phyloP scores from a whole-genome alignment of 2,797 vertebrate genomes.

The Dendrocincla tyrannina region DNA sequence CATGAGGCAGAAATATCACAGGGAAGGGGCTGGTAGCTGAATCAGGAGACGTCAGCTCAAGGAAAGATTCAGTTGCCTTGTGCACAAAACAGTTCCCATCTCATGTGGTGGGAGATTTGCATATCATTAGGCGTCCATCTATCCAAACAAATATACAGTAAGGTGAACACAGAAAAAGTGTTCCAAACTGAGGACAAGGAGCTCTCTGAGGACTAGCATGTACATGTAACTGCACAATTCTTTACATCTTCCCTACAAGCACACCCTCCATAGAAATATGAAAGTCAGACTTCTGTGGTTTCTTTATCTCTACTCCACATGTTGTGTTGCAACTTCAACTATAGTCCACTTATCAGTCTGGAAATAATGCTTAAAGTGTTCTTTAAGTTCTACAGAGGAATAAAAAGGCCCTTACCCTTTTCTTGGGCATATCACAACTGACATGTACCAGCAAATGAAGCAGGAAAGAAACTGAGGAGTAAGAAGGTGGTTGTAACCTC shows the following conservation, averaged over 20 bases:
- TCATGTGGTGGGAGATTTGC: neutral
- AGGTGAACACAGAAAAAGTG: neutral
- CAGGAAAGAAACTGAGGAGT: neutral
- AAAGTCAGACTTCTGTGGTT: neutral
- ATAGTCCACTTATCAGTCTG: neutral
- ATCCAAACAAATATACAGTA: neutral
- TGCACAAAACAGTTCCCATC: neutral
- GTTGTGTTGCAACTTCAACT: neutral
- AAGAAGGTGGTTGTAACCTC: neutral
- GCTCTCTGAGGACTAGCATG: neutral
- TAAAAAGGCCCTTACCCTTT: neutral
- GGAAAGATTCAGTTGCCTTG: neutral
- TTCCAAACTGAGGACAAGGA: neutral
- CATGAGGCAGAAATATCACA: neutral
- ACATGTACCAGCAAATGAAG: neutral
- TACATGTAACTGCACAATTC: neutral
- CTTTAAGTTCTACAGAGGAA: neutral
- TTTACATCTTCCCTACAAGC: neutral
- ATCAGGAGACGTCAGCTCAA: neutral
- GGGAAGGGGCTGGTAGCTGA: neutral
- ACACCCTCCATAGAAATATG: neutral
- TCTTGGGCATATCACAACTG: neutral
- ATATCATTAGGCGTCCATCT: accelerated
- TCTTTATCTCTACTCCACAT: neutral
- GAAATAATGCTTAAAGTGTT: neutral